Conservation (phyloP, 2,888 invertebrate genomes). For the Fragum fragum region DNA sequence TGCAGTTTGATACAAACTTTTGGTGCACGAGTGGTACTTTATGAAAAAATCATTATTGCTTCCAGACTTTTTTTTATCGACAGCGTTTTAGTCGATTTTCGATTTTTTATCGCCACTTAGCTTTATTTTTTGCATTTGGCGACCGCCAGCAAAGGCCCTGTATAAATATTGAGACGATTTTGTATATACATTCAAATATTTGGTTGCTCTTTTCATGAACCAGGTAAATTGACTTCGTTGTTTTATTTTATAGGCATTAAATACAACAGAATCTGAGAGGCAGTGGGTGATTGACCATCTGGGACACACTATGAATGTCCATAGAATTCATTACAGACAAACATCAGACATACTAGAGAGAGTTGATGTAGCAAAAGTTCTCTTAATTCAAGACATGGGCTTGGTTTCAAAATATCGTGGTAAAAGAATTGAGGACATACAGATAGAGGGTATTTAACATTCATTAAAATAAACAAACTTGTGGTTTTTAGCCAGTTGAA, state of each 20-base stretch:
- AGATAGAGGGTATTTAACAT: slow-evolving; percentile 45
- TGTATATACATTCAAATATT: too few relatives aligned
- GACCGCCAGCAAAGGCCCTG: too few relatives aligned
- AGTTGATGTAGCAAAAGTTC: slow-evolving; percentile 49
- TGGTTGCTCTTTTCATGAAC: neutral
- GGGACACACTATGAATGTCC: too few relatives aligned
- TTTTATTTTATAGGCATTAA: neutral
- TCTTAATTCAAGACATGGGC: slow-evolving; percentile 48
- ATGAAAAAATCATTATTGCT: too few relatives aligned
- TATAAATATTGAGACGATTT: too few relatives aligned
- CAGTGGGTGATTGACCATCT: slow-evolving; percentile 52
- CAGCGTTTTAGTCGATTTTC: too few relatives aligned
- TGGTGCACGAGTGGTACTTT: too few relatives aligned
- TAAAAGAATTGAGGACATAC: slow-evolving; percentile 41
- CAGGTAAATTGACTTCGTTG: neutral
- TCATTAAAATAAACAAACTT: neutral
- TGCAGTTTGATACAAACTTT: too few relatives aligned
- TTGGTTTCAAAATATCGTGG: slow-evolving; percentile 32
- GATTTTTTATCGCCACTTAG: too few relatives aligned
- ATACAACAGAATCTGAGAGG: too few relatives aligned
- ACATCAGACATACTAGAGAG: slow-evolving; percentile 45
- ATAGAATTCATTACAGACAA: slow-evolving; percentile 37
- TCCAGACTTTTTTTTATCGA: too few relatives aligned
- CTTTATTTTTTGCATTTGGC: too few relatives aligned
- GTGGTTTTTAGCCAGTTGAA: neutral